These are phyloP conservation scores for Homarus americanus DNA, from an alignment of 1,140 invertebrate genomes.

Conservation along the genomic window DNA sequence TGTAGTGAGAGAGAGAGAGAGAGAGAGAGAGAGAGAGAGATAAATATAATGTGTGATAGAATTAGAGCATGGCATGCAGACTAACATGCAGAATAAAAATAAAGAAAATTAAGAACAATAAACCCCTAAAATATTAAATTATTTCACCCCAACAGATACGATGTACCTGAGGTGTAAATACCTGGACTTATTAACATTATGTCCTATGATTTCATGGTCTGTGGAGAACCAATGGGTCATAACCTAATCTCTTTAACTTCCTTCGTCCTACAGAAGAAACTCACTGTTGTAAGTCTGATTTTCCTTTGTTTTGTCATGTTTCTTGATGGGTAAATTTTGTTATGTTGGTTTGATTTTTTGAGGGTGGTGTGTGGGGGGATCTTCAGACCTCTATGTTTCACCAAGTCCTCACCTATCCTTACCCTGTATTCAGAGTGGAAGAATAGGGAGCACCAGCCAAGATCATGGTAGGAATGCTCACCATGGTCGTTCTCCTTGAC, in stretches of 20 bases:
- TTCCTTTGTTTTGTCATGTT: too few species aligned
- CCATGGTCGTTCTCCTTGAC: slow-evolving; percentile 94
- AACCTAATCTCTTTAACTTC: slow-evolving; percentile 92
- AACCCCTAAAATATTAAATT: too few species aligned
- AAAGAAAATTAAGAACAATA: neutral
- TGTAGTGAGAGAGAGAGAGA: too few species aligned
- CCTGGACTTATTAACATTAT: slow-evolving; percentile 96
- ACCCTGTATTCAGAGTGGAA: slow-evolving; percentile 90
- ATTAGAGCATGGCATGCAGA: too few species aligned
- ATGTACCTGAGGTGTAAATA: slow-evolving; percentile 96
- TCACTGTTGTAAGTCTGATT: slow-evolving; percentile 91
- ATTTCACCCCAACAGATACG: slow-evolving; percentile 85
- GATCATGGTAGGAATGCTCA: slow-evolving; percentile 93
- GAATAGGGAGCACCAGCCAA: slow-evolving; percentile 96
- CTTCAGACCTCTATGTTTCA: too few species aligned
- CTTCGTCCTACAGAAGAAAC: slow-evolving; percentile 93
- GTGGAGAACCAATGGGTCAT: slow-evolving; percentile 95
- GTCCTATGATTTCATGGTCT: slow-evolving; percentile 97
- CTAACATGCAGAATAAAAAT: too few species aligned
- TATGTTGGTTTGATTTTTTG: too few species aligned
- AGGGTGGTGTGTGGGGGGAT: too few species aligned
- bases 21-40: too few species aligned
- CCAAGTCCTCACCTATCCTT: too few species aligned
- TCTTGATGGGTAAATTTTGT: too few species aligned
- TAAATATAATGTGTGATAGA: too few species aligned